These are phyloP conservation scores for Chelon auratus DNA, from an alignment of 2,797 vertebrate genomes.

Conservation along the genomic window DNA sequence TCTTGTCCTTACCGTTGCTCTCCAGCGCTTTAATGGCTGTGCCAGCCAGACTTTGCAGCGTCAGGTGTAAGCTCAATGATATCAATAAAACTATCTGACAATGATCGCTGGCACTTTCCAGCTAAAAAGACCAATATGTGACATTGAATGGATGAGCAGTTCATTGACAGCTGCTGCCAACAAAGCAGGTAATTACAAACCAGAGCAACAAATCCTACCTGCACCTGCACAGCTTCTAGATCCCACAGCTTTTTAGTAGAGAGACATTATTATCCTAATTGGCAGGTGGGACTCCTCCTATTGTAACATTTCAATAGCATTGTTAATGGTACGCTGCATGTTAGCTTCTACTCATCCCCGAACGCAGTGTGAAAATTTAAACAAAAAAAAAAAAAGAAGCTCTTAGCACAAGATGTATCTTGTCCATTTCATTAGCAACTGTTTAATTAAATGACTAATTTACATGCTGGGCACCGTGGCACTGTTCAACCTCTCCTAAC, in stretches of 20 bases:
- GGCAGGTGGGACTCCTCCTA: constrained; percentile 49
- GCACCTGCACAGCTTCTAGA: constrained; percentile 37
- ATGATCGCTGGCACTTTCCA: constrained; percentile 50
- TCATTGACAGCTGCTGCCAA: constrained; percentile 34
- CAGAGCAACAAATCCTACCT: constrained; percentile 33
- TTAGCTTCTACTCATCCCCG: constrained; percentile 35
- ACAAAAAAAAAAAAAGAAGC: constrained; percentile 8
- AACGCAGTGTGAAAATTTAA: constrained; percentile 8
- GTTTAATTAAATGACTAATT: constrained; percentile 68
- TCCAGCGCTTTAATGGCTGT: constrained; percentile 56
- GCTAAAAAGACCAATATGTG: constrained; percentile 51
- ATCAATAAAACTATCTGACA: constrained; percentile 75
- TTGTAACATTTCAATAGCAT: constrained; percentile 50
- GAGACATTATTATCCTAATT: constrained; percentile 52
- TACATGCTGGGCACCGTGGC: constrained; percentile 61
- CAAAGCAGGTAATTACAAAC: constrained; percentile 52
- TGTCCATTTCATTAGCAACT: constrained; percentile 56
- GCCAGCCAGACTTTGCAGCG: constrained; percentile 45
- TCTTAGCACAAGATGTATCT: constrained; percentile 55
- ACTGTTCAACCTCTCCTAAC: constrained; percentile 47
- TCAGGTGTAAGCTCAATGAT: constrained; percentile 64
- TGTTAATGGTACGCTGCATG: constrained; percentile 51
- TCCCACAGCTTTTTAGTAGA: constrained; percentile 32
- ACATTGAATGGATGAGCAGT: constrained; percentile 50
- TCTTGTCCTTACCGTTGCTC: constrained; percentile 52